Percentiles rank a stretch among this genome's conserved stretches.
phyloP scores from a whole-genome alignment of 2,113 vertebrate species.

The Mustelus asterias region DNA sequence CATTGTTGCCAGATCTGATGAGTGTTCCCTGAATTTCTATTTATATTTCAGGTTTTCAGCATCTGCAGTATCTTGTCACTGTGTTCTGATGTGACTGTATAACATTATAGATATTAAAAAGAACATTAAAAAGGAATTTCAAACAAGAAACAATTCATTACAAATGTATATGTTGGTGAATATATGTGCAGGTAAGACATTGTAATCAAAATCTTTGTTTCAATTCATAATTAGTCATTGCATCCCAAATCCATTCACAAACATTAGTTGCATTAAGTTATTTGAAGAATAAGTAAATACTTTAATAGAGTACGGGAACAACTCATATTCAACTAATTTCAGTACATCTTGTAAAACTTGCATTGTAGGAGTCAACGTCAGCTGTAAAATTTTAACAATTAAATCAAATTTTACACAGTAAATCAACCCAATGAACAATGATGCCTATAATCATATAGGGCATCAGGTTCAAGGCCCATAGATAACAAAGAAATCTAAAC shows the following conservation, averaged over 20 bases:
- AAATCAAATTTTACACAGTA: not conserved
- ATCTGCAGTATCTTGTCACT: too few relatives aligned
- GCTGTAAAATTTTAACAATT: not conserved
- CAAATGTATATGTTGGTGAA: not conserved
- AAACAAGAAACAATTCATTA: not conserved
- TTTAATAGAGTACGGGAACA: not conserved
- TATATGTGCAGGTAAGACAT: not conserved
- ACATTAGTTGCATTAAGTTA: not conserved
- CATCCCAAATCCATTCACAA: not conserved
- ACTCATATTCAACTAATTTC: not conserved
- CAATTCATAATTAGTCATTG: not conserved
- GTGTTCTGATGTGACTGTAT: not conserved
- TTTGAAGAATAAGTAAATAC: not conserved
- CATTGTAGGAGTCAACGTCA: not conserved
- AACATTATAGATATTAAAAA: not conserved
- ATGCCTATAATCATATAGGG: not conserved
- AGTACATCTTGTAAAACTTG: not conserved
- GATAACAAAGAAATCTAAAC: not conserved
- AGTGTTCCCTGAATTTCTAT: too few relatives aligned
- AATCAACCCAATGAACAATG: not conserved
- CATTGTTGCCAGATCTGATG: too few relatives aligned
- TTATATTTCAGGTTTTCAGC: too few relatives aligned
- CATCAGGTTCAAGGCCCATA: not conserved
- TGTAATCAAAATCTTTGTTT: not conserved
- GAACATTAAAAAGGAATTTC: not conserved